Evolutionary conservation across 1,140 invertebrate species (phyloP), one percentile per base, ranked within the genome.

Genomic region (Drosophila albomicans): DNA sequence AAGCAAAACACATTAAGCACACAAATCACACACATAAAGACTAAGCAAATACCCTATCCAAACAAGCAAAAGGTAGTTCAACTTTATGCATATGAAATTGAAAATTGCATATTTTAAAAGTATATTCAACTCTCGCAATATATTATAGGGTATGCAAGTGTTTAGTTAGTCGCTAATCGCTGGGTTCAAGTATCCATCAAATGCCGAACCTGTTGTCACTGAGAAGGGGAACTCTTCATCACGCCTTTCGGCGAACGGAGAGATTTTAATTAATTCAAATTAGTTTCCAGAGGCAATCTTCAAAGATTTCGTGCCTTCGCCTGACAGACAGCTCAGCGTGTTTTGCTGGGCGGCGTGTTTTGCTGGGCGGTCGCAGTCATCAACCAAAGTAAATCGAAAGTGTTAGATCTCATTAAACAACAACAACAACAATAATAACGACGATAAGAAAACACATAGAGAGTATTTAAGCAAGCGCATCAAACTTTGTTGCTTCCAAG

Each of bases 191-290:
- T 57, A 32, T 13, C 69, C 30, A 10, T 51, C 35, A 59, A 72
- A 10, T 10, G 38, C 38, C 11, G 30, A 41, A 67, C 62, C 70
- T 59, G 70, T 72, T 63, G 30, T 38, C 38, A 54, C 35, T 7
- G 11, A n/a, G 20, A 38, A 7, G 25, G 41, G 35, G 30, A 25
- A 25, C 20, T 25, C 3, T 35, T 57, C 62, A 52, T 57, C 32
- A 72, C 51, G 61, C 32, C 46, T 56, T 41, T 58, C 59, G 32
- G 25, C 48, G 11, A 43, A 7, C 38, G n/a, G 28, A 20, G 28
- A 35, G 28, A 35, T 15, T 67, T 54, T 45, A 59, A 73, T 73
- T 59, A 59, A 59, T 73, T 73, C 28, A 59, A 66, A 66, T 73
- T 73, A 51, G 15, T 32, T 59, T 20, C 49, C 11, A 7, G 25